Evolutionary conservation across 2,797 vertebrate species (phyloP), one percentile per base, ranked within the genome.

Genomic region (Triplophysa bombifrons): DNA sequence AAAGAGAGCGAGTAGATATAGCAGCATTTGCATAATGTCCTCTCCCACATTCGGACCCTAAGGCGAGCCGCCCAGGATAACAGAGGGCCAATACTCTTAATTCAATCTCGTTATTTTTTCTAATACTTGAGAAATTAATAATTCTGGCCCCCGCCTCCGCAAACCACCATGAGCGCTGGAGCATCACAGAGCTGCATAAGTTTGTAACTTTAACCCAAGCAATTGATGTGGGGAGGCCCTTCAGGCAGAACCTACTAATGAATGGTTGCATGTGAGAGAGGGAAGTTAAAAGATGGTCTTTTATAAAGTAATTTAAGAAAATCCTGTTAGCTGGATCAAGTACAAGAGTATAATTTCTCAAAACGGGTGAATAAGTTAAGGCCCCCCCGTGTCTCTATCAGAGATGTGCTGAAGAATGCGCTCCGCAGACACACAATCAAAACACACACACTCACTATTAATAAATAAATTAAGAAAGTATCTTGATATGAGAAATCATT

Each of bases 291-390:
- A 99, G 97, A 99, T 98, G 96, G 96, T 96, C 95, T 98, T 96
- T 98, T 97, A 97, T 97, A 96, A 97, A 98, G 96, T 98, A 99
- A 99, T 98, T 96, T 98, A 97, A 96, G 97, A 99, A 99, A 99
- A 99, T 99, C 98, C 98, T 98, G 96, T 99, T 99, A 99, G 96
- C 97, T 98, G 97, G 95, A 99, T 99, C 98, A 95, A 98, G 96
- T 97, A 98, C 96, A 99, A 97, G 96, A 98, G 95, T 97, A 96
- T 92, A 94, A 96, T 98, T 97, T 97, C 96, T 98, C 93, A 96
- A 98, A 93, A 93, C 89, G 90, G 90, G 91, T 79, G 80, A 86
- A 87, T 83, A 89, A 89, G 84, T 90, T 87, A 90, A 88, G 88
- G 87, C 34, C 48, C 88, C 88, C 88, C 88, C 88, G 86, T 87